A percentile compares a stretch with the other conserved stretches of the same genome.
Conservation (phyloP, 2,797 vertebrate genomes). For the Chiropotes sagulatus region DNA sequence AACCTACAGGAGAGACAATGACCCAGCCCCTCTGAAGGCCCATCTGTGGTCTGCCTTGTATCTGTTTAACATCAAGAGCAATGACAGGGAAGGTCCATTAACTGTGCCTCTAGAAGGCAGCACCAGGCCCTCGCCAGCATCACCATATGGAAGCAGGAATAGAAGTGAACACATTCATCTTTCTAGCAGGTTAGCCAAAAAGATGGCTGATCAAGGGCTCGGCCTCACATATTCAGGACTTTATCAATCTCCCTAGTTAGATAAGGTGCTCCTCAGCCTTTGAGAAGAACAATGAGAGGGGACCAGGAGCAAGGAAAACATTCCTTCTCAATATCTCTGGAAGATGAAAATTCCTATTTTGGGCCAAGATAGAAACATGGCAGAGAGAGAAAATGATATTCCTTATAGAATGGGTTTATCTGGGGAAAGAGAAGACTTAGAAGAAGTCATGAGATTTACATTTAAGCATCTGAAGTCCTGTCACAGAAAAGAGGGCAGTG, state of each 20-base stretch:
- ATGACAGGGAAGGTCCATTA: neutral
- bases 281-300: neutral
- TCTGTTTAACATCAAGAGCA: neutral
- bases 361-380: neutral
- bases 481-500: neutral
- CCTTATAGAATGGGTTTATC: neutral
- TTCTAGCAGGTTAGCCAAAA: neutral
- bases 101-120: neutral
- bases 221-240: neutral
- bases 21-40: neutral
- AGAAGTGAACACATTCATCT: neutral
- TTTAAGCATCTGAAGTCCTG: neutral
- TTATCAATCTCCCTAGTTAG: neutral
- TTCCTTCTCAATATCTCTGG: neutral
- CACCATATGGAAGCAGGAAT: neutral
- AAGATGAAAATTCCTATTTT: neutral
- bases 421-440: neutral
- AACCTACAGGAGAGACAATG: neutral
- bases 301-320: neutral
- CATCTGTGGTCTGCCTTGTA: neutral
- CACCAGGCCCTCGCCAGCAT: neutral
- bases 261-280: neutral
- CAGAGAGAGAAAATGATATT: neutral
- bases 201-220: neutral
- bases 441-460: neutral